These are phyloP conservation scores for Phyto melanocephala DNA, from an alignment of 2,888 invertebrate species.

Conservation along the genomic window DNA sequence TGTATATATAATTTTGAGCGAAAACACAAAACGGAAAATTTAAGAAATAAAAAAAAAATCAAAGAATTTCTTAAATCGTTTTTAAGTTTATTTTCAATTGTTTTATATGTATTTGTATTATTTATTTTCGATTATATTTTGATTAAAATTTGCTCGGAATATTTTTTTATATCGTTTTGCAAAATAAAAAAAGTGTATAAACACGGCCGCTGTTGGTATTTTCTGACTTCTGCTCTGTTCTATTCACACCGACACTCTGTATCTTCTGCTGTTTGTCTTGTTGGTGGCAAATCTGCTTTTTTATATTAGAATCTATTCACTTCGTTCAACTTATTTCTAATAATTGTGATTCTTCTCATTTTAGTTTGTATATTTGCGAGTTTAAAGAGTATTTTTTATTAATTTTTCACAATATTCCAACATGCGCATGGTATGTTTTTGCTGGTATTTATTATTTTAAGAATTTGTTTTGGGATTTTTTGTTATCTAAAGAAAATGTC, in stretches of 20 bases:
- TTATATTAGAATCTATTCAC: slow-evolving; percentile 4
- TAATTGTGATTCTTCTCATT: neutral
- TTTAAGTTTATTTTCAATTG: neutral
- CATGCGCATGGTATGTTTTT: slow-evolving; percentile 49
- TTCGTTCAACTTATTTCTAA: slow-evolving; percentile 20
- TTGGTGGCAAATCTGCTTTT: neutral
- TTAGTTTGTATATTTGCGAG: slow-evolving; percentile 4
- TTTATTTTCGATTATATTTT: neutral
- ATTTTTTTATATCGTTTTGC: slow-evolving; percentile 16
- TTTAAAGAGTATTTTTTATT: slow-evolving; percentile 18
- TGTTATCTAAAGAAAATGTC: slow-evolving; percentile 16
- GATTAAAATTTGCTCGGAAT: slow-evolving; percentile 41
- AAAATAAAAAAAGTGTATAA: neutral
- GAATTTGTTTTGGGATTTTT: slow-evolving; percentile 48
- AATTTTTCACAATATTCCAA: neutral
- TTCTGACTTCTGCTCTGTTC: slow-evolving; percentile 30
- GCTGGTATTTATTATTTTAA: neutral
- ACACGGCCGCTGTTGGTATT: slow-evolving; percentile 12
- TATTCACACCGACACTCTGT: slow-evolving; percentile 43
- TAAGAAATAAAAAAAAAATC: slow-evolving; percentile 41
- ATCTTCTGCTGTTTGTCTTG: neutral
- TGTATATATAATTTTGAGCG: neutral
- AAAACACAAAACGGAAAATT: slow-evolving; percentile 41
- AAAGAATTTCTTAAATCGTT: neutral
- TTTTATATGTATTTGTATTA: neutral